Evolutionary conservation across 30 jellyfish, hydroid and myxozoan genomes (phyloP).

Genomic region (Aurelia aurita complex sp. Pacific): DNA sequence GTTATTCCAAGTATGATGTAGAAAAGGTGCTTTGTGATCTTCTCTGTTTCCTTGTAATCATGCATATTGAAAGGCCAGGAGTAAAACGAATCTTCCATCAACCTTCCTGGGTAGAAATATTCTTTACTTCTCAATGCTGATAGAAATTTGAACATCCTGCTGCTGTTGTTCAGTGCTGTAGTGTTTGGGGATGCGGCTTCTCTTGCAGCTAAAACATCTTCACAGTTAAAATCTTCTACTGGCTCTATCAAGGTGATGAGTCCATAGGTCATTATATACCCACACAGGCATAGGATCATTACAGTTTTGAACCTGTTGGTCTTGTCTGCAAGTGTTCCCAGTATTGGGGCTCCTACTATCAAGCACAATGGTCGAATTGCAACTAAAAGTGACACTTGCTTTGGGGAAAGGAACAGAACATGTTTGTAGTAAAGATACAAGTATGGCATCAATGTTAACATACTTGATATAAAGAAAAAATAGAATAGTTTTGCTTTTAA

Average conservation of each 20-base stretch:
- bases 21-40: constrained; percentile 50
- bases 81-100: constrained; percentile 65
- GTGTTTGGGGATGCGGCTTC: constrained; percentile 9
- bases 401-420: constrained; percentile 81
- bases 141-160: constrained; percentile 8
- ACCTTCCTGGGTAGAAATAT: constrained; percentile 65
- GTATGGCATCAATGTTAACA: constrained; percentile 68
- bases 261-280: constrained; percentile 64
- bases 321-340: constrained; percentile 86
- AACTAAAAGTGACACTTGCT: constrained; percentile 64
- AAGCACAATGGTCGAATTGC: constrained; percentile 75
- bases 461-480: constrained; percentile 71
- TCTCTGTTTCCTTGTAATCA: constrained; percentile 66
- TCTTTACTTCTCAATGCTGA: background rate
- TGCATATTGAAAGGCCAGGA: constrained; percentile 80
- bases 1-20: constrained; percentile 44
- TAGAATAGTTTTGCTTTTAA: constrained; percentile 75
- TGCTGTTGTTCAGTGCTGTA: constrained; percentile 31
- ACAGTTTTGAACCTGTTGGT: constrained; percentile 56
- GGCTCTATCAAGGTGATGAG: constrained; percentile 66
- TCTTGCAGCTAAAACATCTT: constrained; percentile 47
- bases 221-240: constrained; percentile 66
- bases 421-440: constrained; percentile 81
- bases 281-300: constrained; percentile 64
- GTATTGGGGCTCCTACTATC: constrained; percentile 79